These are phyloP conservation scores for Reticulitermes speratus DNA, from an alignment of 1,140 invertebrate genomes.

Conservation along the genomic window DNA sequence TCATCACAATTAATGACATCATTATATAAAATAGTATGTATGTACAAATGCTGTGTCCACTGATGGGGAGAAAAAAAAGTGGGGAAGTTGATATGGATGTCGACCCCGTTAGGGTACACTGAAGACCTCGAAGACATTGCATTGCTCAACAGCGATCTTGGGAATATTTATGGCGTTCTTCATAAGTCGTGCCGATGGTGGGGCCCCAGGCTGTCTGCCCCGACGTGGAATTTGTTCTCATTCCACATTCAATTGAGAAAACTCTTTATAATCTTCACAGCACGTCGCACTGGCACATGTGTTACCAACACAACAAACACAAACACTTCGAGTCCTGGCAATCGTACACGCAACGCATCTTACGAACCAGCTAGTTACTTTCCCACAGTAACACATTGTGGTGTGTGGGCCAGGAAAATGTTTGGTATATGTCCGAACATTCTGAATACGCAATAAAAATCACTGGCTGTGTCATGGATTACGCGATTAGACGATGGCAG, in stretches of 20 bases:
- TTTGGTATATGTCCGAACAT: no score
- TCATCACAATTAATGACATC: neutral
- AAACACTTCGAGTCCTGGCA: no score
- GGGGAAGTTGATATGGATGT: neutral
- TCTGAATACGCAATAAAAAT: no score
- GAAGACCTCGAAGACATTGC: neutral
- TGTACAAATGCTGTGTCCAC: neutral
- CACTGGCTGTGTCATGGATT: no score
- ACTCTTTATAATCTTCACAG: neutral
- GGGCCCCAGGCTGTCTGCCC: neutral
- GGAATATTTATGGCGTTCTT: neutral
- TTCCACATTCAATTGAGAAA: neutral
- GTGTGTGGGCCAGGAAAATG: no score
- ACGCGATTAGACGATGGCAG: no score
- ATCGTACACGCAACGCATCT: no score
- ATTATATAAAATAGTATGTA: neutral
- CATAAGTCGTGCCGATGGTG: neutral
- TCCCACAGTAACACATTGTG: no score
- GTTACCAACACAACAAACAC: no score
- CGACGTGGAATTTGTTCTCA: neutral
- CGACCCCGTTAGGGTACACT: neutral
- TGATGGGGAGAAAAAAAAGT: neutral
- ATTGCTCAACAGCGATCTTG: constrained; percentile 26
- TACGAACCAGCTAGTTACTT: no score
- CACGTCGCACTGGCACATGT: no score